Base-by-base conservation (phyloP, 2,113 vertebrate genomes). In the Tichodroma muraria region DNA sequence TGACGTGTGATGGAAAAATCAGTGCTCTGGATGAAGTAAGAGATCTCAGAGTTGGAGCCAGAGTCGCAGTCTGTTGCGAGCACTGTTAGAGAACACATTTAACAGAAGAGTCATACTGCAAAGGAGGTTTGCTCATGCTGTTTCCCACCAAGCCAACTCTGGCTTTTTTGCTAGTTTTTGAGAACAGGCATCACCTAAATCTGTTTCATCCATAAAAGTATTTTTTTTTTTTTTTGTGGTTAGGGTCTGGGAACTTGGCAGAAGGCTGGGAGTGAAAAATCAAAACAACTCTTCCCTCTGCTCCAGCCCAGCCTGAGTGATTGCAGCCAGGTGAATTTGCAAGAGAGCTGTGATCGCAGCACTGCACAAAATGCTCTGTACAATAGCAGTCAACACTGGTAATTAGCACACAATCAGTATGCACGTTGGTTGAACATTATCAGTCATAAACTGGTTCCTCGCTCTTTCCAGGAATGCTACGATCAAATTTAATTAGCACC, bases 61-160 rank as follows among this genome's bases (percentile, higher is more conserved):
- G 98, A 98, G 96, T 99, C 99, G 19, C 98, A 98, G 97, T 99
- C 99, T 30, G 98, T 97, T 27, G 99, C 98, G 73, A 98, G 91
- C 59, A 99, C 99, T 99, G 24, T 63, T 24, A 68, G 66, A 86
- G 87, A 89, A 73, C 52, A 89, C 35, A 69, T 82, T 63, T 57
- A 87, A 61, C 54, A 80, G 31, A 47, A 25, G 1, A 5, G 52
- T n/a, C 38, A 75, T 3, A 50, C 35, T 44, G 60, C 40, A 65
- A 54, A 83, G 76, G 38, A 50, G 24, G 20, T 42, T 91, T 82
- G 33, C 13, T 63, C 69, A 30, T 5, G 35, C 13, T 71, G n/a
- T 57, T 93, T 80, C 24, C 24, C 56, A 54, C 15, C 30, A 44
- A 73, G 37, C 21, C 31, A 80, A 3, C 35, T 61, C 60, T 18